Percentiles rank a stretch among this genome's conserved stretches.
These are phyloP conservation scores for Cosmorhoe ocellata DNA, from an alignment of 2,888 invertebrate species.

Conservation along the genomic window DNA sequence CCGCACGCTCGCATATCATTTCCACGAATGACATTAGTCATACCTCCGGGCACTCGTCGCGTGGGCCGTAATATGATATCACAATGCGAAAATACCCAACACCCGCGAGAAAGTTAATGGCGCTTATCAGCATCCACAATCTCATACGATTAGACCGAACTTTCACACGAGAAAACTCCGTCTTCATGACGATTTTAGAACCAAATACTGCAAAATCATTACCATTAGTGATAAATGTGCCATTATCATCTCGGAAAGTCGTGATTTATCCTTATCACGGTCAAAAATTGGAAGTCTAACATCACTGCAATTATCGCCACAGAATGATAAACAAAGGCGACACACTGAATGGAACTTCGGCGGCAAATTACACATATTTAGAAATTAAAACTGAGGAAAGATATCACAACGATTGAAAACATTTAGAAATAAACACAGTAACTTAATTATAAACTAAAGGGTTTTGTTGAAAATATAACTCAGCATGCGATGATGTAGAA, in stretches of 20 bases:
- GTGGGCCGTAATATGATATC: constrained; percentile 84
- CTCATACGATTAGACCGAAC: constrained; percentile 79
- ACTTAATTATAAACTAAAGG: constrained; percentile 78
- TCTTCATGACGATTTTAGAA: constrained; percentile 47
- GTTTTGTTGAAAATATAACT: constrained; percentile 79
- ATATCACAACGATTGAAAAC: constrained; percentile 78
- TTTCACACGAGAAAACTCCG: constrained; percentile 80
- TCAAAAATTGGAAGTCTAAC: constrained; percentile 89
- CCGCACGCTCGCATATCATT: constrained; percentile 75
- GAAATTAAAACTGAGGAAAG: constrained; percentile 79
- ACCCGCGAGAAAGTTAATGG: constrained; percentile 84
- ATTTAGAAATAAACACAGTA: constrained; percentile 79
- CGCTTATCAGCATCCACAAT: constrained; percentile 83
- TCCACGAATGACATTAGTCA: constrained; percentile 82
- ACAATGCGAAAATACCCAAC: constrained; percentile 84
- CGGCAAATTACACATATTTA: constrained; percentile 95
- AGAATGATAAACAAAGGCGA: constrained; percentile 95
- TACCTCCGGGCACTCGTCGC: constrained; percentile 76
- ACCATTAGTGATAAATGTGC: constrained; percentile 91
- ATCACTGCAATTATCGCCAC: constrained; percentile 87
- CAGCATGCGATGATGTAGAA: constrained; percentile 80
- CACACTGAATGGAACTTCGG: constrained; percentile 96
- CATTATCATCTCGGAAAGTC: constrained; percentile 87
- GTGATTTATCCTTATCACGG: constrained; percentile 87
- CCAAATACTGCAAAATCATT: constrained; percentile 66